Base-by-base conservation (phyloP, 2,113 vertebrate genomes). In the Hippotragus niger region DNA sequence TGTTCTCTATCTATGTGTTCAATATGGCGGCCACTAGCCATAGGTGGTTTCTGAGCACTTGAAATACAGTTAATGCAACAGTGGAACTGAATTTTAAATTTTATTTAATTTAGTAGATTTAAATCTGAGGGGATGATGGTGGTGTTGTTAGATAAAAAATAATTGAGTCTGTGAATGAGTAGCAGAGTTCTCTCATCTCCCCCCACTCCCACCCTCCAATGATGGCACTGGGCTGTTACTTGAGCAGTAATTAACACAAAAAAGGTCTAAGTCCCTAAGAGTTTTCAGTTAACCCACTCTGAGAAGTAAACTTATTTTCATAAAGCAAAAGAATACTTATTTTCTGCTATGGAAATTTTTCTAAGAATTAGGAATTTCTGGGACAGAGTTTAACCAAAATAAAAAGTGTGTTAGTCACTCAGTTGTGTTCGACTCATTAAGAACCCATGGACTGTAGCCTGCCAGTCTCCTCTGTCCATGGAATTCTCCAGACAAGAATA, bases 291-390 rank as follows among this genome's bases (percentile, higher is more conserved):
- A 60, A 36, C 27, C 27, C 52, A 82, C 15, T 89, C 45, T 93
- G 57, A 58, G 25, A 83, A 92, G 89, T 60, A 84, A 71, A 80
- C 60, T 64, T 58, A 47, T 71, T 76, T 92, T 90, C 64, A 87
- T 8, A 89, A 94, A 93, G 67, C 23, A 71, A 97, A 96, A 84
- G 4, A 31, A 88, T 23, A 93, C 52, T 94, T 43, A 94, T n/a
- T 97, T 92, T 47, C 94, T 84, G 47, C 45, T 83, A 52, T 10
- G 31, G 29, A 92, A 84, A 58, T 21, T 23, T 88, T 95, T 87
- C 81, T 62, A 94, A 67, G n/a, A 94, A 95, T 55, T 97, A 90
- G 82, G 27, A 91, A 97, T 67, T 97, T 94, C 83, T 92, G n/a
- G 45, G 52, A 83, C 71, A 91, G 1, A n/a, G 19, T 83, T 88